Base-by-base conservation (phyloP, 2,888 invertebrate genomes). In the Acleris holmiana region DNA sequence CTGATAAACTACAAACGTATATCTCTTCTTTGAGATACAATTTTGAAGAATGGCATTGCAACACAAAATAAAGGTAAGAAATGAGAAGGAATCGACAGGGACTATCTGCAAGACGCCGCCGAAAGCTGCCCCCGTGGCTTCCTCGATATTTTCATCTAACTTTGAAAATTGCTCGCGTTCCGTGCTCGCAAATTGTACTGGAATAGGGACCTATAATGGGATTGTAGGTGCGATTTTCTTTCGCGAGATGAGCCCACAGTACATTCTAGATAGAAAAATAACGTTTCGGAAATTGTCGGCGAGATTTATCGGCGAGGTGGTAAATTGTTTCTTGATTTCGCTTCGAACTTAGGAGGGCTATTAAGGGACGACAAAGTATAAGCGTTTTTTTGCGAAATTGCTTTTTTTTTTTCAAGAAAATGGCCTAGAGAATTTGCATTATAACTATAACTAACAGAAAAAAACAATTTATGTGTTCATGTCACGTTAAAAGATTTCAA, bases 61-160 rank as follows among this genome's bases (percentile, higher is more conserved):
- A 71, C 73, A 71, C 67, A 68, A 68, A 67, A 61, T 51, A 64
- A 50, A 55, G 35, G 47, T 56, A 56, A 67, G 71, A 69, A 71
- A 77, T 71, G 75, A 79, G 75, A 73, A 66, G 67, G 68, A 73
- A 68, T 72, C 73, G 70, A 70, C 71, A 76, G 75, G 72, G 80
- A 79, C 78, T 80, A 80, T 80, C 79, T 76, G 75, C 74, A 75
- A 75, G 72, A n/a, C 29, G 65, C 35, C 55, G 54, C 71, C 67
- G 71, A 72, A 73, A 74, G 69, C 66, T 68, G 73, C 62, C 68
- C 66, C 64, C 48, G 68, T 54, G 61, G 78, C 82, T 80, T 80
- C 80, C 76, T 78, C 83, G 84, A 87, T 89, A 90, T 91, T 91
- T 90, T 91, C 89, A 91, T 91, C 91, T 91, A 91, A 89, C 84